Percentiles rank a stretch among this genome's conserved stretches.
Evolutionary conservation across 2,888 invertebrate genomes (phyloP).

Genomic region (Nasonia oneida): DNA sequence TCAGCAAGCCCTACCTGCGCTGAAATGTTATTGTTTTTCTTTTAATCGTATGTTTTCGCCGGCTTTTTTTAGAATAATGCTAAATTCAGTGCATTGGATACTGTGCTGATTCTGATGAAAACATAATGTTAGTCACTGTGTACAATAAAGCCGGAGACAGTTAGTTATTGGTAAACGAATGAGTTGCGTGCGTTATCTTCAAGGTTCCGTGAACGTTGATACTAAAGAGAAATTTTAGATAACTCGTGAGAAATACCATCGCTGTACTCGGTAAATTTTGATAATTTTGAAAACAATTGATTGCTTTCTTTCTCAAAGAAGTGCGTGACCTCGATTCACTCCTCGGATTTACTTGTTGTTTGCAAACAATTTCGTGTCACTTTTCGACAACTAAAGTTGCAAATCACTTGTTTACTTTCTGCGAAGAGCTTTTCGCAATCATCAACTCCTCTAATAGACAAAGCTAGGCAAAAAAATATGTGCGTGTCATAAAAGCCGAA

Average conservation of each 20-base stretch:
- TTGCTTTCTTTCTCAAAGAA: not conserved
- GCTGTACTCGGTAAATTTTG: not conserved
- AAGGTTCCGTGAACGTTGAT: not conserved
- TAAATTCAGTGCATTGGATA: slow-evolving; percentile 10
- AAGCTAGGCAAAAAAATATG: not conserved
- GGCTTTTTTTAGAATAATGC: slow-evolving; percentile 15
- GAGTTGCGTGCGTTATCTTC: not conserved
- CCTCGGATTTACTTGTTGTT: not conserved
- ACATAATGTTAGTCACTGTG: not conserved
- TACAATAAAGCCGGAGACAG: not conserved
- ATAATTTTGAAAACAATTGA: not conserved
- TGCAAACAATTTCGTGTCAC: not conserved
- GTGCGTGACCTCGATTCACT: not conserved
- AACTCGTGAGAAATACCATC: not conserved
- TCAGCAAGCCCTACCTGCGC: not conserved
- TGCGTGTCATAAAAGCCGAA: slow-evolving; percentile 3
- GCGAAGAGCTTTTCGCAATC: not conserved
- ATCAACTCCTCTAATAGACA: not conserved
- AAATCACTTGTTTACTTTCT: not conserved
- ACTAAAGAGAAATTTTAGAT: not conserved
- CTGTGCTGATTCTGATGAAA: not conserved
- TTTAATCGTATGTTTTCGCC: not conserved
- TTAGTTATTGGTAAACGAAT: not conserved
- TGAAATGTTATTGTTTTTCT: not conserved
- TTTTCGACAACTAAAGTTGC: not conserved